phyloP scores from a whole-genome alignment of 2,797 vertebrate genomes.

The Pseudochaenichthys georgianus region DNA sequence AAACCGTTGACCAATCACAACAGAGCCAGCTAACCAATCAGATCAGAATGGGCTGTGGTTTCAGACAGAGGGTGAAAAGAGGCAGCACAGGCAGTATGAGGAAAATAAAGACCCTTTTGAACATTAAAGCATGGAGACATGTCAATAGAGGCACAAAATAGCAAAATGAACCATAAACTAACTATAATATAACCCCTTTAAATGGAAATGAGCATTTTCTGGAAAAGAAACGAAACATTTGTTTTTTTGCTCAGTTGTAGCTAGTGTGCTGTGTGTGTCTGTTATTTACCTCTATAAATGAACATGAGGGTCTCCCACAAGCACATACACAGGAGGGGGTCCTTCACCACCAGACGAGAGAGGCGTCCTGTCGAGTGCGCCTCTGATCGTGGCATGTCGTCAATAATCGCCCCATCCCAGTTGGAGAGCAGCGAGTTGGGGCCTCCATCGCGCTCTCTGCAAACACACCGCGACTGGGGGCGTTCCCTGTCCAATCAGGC shows the following conservation, averaged over 20 bases:
- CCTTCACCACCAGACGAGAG: slow-evolving; percentile 92
- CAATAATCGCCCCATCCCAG: slow-evolving; percentile 81
- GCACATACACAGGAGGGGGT: slow-evolving; percentile 90
- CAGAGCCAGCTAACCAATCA: too few species aligned
- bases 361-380: slow-evolving; percentile 81
- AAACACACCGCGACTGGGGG: slow-evolving; percentile 86
- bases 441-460: slow-evolving; percentile 82
- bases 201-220: not conserved
- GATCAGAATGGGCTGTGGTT: too few species aligned
- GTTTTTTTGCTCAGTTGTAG: not conserved
- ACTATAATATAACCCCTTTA: not conserved
- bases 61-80: too few species aligned
- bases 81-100: too few species aligned
- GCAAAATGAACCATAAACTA: too few species aligned
- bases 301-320: slow-evolving; percentile 94
- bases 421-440: slow-evolving; percentile 87
- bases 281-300: slow-evolving; percentile 94
- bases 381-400: slow-evolving; percentile 80
- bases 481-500: slow-evolving; percentile 69
- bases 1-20: too few species aligned
- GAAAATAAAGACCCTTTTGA: too few species aligned
- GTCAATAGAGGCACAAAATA: too few species aligned
- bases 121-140: too few species aligned
- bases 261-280: not conserved
- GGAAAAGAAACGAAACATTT: slow-evolving; percentile 5